These are phyloP conservation scores for Enteromius afrohamiltoni DNA, from an alignment of 2,797 vertebrate genomes.

Conservation along the genomic window DNA sequence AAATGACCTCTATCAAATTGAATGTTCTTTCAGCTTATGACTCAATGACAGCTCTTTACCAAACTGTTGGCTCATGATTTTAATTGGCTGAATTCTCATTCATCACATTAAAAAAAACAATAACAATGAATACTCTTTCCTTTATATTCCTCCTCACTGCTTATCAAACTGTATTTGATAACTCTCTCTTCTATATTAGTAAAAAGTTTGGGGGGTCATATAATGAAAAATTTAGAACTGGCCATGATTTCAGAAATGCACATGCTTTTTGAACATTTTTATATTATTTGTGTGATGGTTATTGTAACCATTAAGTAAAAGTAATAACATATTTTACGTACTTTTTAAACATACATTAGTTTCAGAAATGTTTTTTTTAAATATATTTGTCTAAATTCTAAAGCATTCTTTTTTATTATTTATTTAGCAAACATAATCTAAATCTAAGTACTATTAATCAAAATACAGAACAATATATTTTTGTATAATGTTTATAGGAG, in stretches of 20 bases:
- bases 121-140: not conserved
- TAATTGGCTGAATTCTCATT: not conserved
- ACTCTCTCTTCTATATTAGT: not conserved
- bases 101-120: not conserved
- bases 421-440: no score
- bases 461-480: no score
- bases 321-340: not conserved
- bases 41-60: slow-evolving; percentile 9
- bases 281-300: not conserved
- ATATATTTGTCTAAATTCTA: not conserved
- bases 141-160: not conserved
- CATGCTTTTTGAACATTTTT: not conserved
- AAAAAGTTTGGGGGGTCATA: not conserved
- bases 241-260: not conserved
- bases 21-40: slow-evolving; percentile 17
- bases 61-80: not conserved
- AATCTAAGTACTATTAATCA: no score
- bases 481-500: no score
- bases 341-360: not conserved
- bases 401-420: not conserved
- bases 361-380: not conserved
- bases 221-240: not conserved
- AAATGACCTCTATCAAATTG: slow-evolving; percentile 27
- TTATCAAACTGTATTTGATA: not conserved
- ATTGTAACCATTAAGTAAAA: not conserved